Evolutionary conservation across 2,888 invertebrate species (phyloP), one percentile per base, ranked within the genome.

Genomic region (Oegoconia quadripuncta): DNA sequence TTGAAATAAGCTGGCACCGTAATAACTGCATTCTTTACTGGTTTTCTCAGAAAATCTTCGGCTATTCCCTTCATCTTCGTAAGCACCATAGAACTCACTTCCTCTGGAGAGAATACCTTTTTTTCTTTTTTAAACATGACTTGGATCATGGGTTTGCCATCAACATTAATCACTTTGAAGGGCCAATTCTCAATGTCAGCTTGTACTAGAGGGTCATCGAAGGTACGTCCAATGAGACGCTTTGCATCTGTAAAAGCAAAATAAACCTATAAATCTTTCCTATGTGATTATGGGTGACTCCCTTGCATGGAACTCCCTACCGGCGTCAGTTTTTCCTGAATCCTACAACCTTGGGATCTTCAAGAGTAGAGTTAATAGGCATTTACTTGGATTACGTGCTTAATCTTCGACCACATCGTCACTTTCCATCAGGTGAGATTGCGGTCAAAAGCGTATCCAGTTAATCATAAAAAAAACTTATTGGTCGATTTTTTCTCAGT

Each of bases 181-280:
- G 95, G 94, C 95, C 95, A 96, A 55, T 93, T 92, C 60, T 93
- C 93, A 89, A 94, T 92, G 70, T 96, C 95, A 18, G 89, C 88
- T 63, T 94, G 93, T 27, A 95, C 93, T 55, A 92, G 91, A 0
- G 88, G 69, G 62, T 95, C 94, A 50, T 92, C 91, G 74, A 89
- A 93, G 46, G 89, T 90, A 39, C 93, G 88, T 79, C 96, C 96
- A 65, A 96, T 95, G 44, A 96, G 86, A 50, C 96, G 90, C 60
- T 95, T 95, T 12, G 94, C 91, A 65, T 92, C 91, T 72, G 92
- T 92, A 20, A 92, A n/a, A n/a, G n/a, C n/a, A n/a, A n/a, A n/a
- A n/a, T n/a, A n/a, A n/a, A n/a, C n/a, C n/a, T n/a, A n/a, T n/a
- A n/a, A n/a, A n/a, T n/a, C n/a, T n/a, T n/a, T n/a, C n/a, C n/a